A percentile compares a stretch with the other conserved stretches of the same genome.
Evolutionary conservation across 2,113 vertebrate genomes (phyloP).

Genomic region (Scomber scombrus): DNA sequence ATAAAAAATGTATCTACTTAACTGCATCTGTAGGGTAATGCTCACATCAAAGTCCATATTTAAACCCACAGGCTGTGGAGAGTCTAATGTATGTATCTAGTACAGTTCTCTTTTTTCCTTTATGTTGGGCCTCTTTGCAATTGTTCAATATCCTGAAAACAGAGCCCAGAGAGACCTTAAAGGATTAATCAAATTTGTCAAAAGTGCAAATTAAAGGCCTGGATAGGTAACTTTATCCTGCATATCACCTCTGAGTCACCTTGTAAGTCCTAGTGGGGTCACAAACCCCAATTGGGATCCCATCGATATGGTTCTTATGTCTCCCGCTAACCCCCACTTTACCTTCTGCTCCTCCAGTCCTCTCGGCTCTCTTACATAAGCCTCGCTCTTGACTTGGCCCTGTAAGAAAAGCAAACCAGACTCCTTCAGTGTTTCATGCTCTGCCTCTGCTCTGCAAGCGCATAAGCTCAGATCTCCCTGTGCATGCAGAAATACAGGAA

Average conservation of each 20-base stretch:
- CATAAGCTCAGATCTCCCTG: conserved; percentile 11
- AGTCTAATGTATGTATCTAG: too few relatives aligned
- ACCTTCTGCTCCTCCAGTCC: conserved; percentile 43
- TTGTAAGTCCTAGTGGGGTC: too few relatives aligned
- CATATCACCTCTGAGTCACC: neutral
- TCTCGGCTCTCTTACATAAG: conserved; percentile 49
- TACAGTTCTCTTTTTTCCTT: too few relatives aligned
- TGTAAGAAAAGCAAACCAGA: conserved; percentile 52
- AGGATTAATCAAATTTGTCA: neutral
- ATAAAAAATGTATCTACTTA: too few relatives aligned
- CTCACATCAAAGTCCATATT: too few relatives aligned
- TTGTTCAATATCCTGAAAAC: neutral
- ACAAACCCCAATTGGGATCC: neutral
- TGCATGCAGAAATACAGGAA: conserved; percentile 32
- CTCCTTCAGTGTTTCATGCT: conserved; percentile 47
- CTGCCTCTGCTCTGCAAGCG: conserved; percentile 38
- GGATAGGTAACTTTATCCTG: neutral
- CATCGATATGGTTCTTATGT: conserved; percentile 17
- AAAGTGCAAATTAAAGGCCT: neutral
- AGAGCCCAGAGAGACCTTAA: neutral
- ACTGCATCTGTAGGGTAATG: too few relatives aligned
- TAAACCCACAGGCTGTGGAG: too few relatives aligned
- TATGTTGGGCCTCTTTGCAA: too few relatives aligned
- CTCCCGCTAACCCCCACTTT: neutral
- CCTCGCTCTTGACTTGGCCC: conserved; percentile 32